These are phyloP conservation scores for Xenops minutus DNA, from an alignment of 2,797 vertebrate genomes.

Conservation along the genomic window DNA sequence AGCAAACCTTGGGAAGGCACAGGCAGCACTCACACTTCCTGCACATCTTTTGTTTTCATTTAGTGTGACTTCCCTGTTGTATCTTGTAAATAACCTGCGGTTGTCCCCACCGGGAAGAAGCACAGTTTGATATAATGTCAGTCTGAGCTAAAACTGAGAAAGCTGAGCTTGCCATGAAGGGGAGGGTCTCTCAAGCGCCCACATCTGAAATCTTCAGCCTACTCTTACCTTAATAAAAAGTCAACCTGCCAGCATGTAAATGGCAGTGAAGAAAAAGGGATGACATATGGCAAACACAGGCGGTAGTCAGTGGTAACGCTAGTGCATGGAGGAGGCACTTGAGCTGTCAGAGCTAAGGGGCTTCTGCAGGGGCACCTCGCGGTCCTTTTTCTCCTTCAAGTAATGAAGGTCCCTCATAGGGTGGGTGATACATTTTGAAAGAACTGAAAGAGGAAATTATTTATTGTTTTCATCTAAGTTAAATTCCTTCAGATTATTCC, in stretches of 20 bases:
- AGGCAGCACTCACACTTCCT: background rate
- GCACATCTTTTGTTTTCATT: constrained; percentile 3
- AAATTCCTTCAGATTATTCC: background rate
- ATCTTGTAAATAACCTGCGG: constrained; percentile 41
- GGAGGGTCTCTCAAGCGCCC: background rate
- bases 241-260: constrained; percentile 3
- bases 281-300: background rate
- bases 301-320: background rate
- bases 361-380: background rate
- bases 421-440: background rate
- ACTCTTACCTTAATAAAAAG: constrained; percentile 26
- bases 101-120: constrained; percentile 11
- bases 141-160: background rate
- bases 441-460: background rate
- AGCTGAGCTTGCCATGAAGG: background rate
- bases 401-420: background rate
- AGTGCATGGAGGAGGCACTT: background rate
- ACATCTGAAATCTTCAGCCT: background rate
- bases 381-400: background rate
- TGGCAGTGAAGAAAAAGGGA: background rate
- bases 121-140: constrained; percentile 21
- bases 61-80: background rate
- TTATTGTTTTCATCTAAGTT: background rate
- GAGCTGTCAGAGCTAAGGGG: background rate
- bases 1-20: background rate